Conservation (phyloP, 1,140 invertebrate species). For the Rhopalosiphum maidis region DNA sequence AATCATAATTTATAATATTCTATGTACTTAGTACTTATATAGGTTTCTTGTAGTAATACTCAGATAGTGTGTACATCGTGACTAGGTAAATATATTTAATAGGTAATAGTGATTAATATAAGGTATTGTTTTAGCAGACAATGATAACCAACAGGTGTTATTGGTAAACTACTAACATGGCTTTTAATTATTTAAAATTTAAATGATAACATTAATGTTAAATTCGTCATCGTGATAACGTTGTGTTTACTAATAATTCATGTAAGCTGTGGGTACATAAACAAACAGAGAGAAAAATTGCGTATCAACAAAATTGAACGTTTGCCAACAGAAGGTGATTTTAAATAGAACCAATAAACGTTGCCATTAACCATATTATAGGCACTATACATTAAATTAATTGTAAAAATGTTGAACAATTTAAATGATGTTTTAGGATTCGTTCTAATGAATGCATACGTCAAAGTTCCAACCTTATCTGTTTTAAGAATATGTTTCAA, state of each 20-base stretch:
- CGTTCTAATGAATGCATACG: background rate
- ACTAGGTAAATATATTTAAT: too few species aligned
- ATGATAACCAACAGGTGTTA: too few species aligned
- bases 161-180: too few species aligned
- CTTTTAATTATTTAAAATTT: background rate
- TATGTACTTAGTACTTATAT: too few species aligned
- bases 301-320: background rate
- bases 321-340: background rate
- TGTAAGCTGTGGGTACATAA: background rate
- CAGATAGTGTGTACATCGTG: too few species aligned
- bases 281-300: background rate
- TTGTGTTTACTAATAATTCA: background rate
- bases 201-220: background rate
- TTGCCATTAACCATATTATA: background rate
- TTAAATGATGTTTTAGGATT: background rate
- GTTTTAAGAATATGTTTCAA: background rate
- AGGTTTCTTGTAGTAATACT: too few species aligned
- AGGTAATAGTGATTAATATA: too few species aligned
- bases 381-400: background rate
- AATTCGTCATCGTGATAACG: background rate
- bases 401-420: background rate
- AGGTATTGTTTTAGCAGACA: too few species aligned
- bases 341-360: background rate
- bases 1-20: too few species aligned
- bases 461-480: background rate